A percentile compares a stretch with the other conserved stretches of the same genome.
Conservation (phyloP, 1,140 invertebrate genomes). For the Rhyacophila brunnea region DNA sequence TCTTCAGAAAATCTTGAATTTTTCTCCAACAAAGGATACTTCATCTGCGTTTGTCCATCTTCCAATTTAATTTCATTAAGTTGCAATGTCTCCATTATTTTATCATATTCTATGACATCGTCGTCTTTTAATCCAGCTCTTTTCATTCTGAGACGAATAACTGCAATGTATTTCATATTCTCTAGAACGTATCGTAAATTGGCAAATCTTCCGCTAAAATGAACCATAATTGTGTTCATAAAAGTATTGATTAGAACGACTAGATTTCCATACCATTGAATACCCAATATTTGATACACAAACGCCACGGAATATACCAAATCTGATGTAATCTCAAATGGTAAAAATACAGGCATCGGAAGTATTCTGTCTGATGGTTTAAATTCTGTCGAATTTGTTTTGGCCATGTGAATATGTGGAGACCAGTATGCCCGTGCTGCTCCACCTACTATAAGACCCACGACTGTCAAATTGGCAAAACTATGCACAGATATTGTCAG, state of each 20-base stretch:
- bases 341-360: constrained; percentile 26
- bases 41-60: neutral
- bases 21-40: neutral
- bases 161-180: constrained; percentile 15
- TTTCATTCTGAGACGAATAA: constrained; percentile 10
- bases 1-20: constrained; percentile 10
- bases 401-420: constrained; percentile 6
- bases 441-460: constrained; percentile 23
- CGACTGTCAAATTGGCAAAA: constrained; percentile 30
- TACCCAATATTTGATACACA: constrained; percentile 29
- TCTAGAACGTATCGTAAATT: constrained; percentile 27
- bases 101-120: neutral
- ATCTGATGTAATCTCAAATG: constrained; percentile 26
- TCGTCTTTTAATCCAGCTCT: neutral
- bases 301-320: constrained; percentile 21
- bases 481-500: constrained; percentile 22
- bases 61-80: neutral
- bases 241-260: constrained; percentile 32
- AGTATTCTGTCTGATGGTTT: constrained; percentile 22
- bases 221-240: constrained; percentile 29
- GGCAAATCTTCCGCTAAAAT: constrained; percentile 20
- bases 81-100: neutral
- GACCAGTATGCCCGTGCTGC: constrained; percentile 10
- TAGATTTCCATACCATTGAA: constrained; percentile 27
- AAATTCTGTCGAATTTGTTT: neutral